phyloP scores from a whole-genome alignment of 1,140 invertebrate genomes.

The Lepidurus packardi region DNA sequence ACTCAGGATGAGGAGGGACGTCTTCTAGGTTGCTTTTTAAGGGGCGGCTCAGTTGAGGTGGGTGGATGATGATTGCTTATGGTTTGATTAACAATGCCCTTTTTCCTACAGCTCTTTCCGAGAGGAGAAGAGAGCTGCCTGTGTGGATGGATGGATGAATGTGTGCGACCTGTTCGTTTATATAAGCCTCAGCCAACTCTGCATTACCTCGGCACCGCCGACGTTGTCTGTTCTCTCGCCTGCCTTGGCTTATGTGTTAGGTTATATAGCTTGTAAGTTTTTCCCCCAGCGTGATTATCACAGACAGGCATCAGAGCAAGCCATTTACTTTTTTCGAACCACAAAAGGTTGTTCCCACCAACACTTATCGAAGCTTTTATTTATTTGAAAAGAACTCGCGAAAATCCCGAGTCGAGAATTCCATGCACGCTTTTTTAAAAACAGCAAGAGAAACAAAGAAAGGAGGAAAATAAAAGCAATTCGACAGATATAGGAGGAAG shows the following conservation, averaged over 20 bases:
- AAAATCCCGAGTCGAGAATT: not conserved
- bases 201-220: not conserved
- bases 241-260: not conserved
- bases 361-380: not conserved
- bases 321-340: not conserved
- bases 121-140: not conserved
- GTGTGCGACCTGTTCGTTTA: not conserved
- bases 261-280: not conserved
- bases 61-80: slow-evolving; percentile 18
- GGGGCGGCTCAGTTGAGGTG: not conserved
- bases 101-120: not conserved
- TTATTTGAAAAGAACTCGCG: not conserved
- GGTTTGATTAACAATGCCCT: slow-evolving; percentile 2
- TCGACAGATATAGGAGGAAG: not conserved
- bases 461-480: not conserved
- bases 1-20: not conserved
- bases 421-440: not conserved
- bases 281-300: slow-evolving; percentile 18
- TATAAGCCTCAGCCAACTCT: not conserved
- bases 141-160: too few species aligned
- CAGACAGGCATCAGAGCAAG: not conserved
- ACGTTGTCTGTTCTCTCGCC: not conserved
- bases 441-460: not conserved
- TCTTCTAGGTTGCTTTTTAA: not conserved
- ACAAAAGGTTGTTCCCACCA: slow-evolving; percentile 14